Percentiles rank a stretch among this genome's conserved stretches.
These are phyloP conservation scores for Dromiciops gliroides DNA, from an alignment of 2,113 vertebrate genomes.

Conservation along the genomic window DNA sequence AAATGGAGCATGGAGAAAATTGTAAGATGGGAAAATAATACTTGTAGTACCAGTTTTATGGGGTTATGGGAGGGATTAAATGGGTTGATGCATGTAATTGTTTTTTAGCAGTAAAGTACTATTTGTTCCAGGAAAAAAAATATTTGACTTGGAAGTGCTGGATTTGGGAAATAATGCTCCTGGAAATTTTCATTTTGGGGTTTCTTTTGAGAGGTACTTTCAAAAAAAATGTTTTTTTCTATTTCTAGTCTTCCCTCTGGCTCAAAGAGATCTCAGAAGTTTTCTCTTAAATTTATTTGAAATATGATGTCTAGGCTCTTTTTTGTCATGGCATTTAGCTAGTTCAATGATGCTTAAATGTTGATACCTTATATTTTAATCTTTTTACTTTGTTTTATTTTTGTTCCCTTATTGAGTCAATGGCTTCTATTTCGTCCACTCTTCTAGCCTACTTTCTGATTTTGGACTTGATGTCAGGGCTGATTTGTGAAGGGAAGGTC, in stretches of 20 bases:
- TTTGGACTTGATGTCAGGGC: neutral
- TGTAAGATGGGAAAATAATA: too few species aligned
- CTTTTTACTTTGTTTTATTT: neutral
- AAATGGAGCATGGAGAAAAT: too few species aligned
- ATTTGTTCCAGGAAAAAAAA: neutral
- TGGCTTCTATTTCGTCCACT: neutral
- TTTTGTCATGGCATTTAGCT: neutral
- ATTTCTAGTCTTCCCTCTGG: neutral
- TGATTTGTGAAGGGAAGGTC: neutral
- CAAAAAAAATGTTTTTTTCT: neutral
- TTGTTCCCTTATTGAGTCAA: neutral
- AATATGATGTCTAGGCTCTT: neutral
- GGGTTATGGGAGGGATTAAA: neutral
- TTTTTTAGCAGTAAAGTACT: neutral
- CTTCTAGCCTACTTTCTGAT: neutral
- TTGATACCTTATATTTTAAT: neutral
- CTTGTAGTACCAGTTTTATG: too few species aligned
- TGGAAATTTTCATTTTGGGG: neutral
- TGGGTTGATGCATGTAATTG: neutral
- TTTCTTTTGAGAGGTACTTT: neutral
- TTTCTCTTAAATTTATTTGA: neutral
- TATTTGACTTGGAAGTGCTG: neutral
- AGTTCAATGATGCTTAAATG: neutral
- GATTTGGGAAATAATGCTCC: neutral
- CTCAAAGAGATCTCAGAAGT: neutral